These are phyloP conservation scores for Melanargia galathea DNA, from an alignment of 2,888 invertebrate species.

Conservation along the genomic window DNA sequence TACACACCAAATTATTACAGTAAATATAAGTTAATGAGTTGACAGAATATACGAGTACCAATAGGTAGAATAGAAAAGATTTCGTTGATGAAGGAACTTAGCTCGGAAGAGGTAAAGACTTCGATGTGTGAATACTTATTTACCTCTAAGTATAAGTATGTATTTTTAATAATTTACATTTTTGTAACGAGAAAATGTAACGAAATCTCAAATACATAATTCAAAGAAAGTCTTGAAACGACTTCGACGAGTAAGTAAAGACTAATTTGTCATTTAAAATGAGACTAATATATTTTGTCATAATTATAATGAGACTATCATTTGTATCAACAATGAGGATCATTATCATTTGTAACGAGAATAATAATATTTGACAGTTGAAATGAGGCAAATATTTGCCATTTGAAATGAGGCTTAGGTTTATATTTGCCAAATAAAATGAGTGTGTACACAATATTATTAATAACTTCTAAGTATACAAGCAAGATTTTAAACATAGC, in stretches of 20 bases:
- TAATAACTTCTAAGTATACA: background rate
- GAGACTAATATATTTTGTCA: background rate
- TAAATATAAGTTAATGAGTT: background rate
- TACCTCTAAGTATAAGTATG: background rate
- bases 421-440: background rate
- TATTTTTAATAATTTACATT: background rate
- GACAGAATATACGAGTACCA: background rate
- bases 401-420: background rate
- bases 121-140: slow-evolving; percentile 43
- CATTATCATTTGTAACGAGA: no score
- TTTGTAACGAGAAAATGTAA: background rate
- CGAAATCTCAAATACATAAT: background rate
- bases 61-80: slow-evolving; percentile 26
- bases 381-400: background rate
- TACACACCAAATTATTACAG: background rate
- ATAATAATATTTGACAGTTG: background rate
- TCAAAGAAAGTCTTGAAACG: no score
- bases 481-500: background rate
- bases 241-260: background rate
- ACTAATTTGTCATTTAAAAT: background rate
- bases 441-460: background rate
- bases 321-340: no score
- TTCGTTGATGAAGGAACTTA: slow-evolving; percentile 46
- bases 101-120: slow-evolving; percentile 43
- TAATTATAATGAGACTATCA: background rate